Evolutionary conservation across 1,140 invertebrate genomes (phyloP), one percentile per base, ranked within the genome.

Genomic region (Maconellicoccus hirsutus): DNA sequence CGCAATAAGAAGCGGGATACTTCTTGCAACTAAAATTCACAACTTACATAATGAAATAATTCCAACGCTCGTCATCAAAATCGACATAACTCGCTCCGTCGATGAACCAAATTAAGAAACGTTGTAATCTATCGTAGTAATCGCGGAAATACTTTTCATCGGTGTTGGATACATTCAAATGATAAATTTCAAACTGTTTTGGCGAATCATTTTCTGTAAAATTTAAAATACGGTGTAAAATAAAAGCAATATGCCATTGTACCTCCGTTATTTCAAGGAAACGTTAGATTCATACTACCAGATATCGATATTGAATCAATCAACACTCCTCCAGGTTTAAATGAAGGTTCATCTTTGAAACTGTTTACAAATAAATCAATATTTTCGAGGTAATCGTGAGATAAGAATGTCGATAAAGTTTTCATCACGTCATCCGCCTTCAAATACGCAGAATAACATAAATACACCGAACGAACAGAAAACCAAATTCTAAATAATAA

Each of bases 1-100:
- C 72, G 71, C 38, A 69, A 71, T 66, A 71, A 33, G 19, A n/a
- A n/a, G 69, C 6, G 12, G 16, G 27, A n/a, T 19, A 73, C 22
- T 22, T n/a, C n/a, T n/a, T n/a, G n/a, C n/a, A 33, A 33, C 29
- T 71, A 72, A 27, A 71, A 52, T n/a, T 52, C 16, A 69, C 14
- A 66, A 26, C 25, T 42, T 86, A 98, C 92, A 95, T 81, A 66
- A 94, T 85, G 80, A 93, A 97, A 78, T 92, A 95, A 42, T 85
- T 84, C 94, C 96, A 99, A 74, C 89, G 86, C 26, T 90, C 86
- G 82, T 98, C 96, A 79, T 94, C 91, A 1, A 89, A 83, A 81
- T 98, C 94, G 75, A 98, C 92, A 77, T 90, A 97, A 63, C 86
- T 90, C 12, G 90, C 90, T 4, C 92, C 94, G 84, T 98, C 96